These are phyloP conservation scores for Phalanger gymnotis DNA, from an alignment of 2,797 vertebrate species.

Conservation along the genomic window DNA sequence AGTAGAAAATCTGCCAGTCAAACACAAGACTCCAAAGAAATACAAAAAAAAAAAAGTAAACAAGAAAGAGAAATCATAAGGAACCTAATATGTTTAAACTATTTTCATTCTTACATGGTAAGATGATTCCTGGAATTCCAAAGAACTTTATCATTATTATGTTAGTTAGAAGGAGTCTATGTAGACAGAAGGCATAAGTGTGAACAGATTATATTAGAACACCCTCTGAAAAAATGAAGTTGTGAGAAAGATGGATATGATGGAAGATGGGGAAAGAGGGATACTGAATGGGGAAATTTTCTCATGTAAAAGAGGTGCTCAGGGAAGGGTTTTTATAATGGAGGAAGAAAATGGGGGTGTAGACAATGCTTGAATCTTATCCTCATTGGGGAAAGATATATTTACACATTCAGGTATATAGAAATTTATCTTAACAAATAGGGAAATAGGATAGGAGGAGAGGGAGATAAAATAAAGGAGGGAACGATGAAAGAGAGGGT, in stretches of 20 bases:
- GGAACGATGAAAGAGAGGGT: neutral
- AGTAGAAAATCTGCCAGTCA: no score
- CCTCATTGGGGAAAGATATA: neutral
- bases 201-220: neutral
- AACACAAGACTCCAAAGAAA: no score
- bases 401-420: neutral
- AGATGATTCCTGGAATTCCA: no score
- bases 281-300: neutral
- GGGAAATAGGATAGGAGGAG: neutral
- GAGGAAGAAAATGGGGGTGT: neutral
- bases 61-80: no score
- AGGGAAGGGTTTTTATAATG: no score
- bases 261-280: neutral
- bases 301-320: neutral
- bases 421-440: neutral
- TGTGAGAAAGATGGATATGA: neutral
- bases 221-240: no score
- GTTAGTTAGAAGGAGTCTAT: neutral
- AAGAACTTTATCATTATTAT: neutral
- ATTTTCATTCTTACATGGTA: no score
- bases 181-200: neutral
- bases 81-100: no score
- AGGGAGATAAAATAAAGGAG: neutral
- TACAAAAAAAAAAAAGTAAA: no score
- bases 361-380: neutral